These are phyloP conservation scores for Ivindomyrus marchei DNA, from an alignment of 2,113 vertebrate species.

Conservation along the genomic window DNA sequence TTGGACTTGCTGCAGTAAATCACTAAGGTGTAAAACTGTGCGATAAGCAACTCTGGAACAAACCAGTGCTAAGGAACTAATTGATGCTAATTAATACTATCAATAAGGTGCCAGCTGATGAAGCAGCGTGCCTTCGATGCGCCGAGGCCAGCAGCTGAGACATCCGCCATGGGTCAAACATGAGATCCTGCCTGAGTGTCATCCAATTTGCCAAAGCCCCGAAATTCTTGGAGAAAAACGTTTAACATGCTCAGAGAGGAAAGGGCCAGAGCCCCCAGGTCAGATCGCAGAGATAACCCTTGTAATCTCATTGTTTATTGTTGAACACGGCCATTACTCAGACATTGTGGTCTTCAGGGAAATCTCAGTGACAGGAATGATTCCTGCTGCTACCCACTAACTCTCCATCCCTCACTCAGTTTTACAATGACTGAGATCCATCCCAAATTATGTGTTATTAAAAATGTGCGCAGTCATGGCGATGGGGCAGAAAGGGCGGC, in stretches of 20 bases:
- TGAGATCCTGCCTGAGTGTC: not conserved
- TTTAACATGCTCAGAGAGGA: not conserved
- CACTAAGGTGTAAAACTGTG: not conserved
- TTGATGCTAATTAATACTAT: not conserved
- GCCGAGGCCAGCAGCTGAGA: not conserved
- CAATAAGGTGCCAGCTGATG: not conserved
- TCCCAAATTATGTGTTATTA: not conserved
- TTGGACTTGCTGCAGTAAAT: not conserved
- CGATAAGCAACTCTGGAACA: not conserved
- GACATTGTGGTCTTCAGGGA: not conserved
- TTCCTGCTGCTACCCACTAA: not conserved
- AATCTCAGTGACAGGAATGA: not conserved
- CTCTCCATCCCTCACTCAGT: not conserved
- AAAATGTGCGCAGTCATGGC: not conserved
- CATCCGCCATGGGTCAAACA: not conserved
- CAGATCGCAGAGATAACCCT: not conserved
- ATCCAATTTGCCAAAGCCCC: not conserved
- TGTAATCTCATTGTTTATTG: not conserved
- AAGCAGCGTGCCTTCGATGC: not conserved
- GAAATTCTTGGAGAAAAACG: not conserved
- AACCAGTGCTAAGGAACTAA: not conserved
- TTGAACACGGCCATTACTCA: not conserved
- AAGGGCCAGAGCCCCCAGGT: not conserved
- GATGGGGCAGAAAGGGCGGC: not conserved
- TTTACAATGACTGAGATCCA: not conserved